Percentiles rank a stretch among this genome's conserved stretches.
These are phyloP conservation scores for Embiotoca jacksoni DNA, from an alignment of 2,113 vertebrate genomes.

Conservation along the genomic window DNA sequence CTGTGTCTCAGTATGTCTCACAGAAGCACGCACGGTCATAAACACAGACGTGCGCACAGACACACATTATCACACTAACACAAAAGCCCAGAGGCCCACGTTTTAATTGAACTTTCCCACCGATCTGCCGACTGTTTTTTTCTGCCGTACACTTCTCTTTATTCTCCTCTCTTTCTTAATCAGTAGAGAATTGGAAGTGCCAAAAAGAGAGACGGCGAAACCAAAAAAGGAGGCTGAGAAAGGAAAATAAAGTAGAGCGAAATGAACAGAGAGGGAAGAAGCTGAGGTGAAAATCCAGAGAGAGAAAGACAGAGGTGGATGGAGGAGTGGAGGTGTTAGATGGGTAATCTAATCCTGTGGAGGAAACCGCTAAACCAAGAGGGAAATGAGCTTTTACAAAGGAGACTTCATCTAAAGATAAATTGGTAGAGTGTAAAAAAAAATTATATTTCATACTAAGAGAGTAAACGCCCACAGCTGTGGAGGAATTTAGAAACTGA, in stretches of 20 bases:
- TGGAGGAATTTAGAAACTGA: conserved; percentile 38
- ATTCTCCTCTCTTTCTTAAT: conserved; percentile 58
- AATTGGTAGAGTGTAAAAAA: conserved; percentile 50
- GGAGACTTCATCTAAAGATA: conserved; percentile 58
- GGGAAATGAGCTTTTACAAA: conserved; percentile 69
- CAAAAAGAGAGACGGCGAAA: conserved; percentile 28
- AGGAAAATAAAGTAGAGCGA: conserved; percentile 18
- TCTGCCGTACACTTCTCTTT: conserved; percentile 17
- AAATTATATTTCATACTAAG: conserved; percentile 34
- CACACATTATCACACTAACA: conserved; percentile 41
- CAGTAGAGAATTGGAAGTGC: conserved; percentile 58
- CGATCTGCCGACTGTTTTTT: conserved; percentile 57
- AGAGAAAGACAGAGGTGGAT: conserved; percentile 36
- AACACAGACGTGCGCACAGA: conserved; percentile 27
- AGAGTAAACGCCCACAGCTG: conserved; percentile 37
- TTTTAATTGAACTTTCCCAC: conserved; percentile 82
- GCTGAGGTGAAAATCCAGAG: conserved; percentile 24
- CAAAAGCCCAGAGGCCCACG: conserved; percentile 65
- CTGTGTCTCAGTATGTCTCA: neutral
- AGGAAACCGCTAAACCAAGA: conserved; percentile 50
- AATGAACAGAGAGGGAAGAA: conserved; percentile 37
- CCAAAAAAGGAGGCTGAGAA: conserved; percentile 22
- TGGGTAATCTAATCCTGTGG: conserved; percentile 64
- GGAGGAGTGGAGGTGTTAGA: conserved; percentile 63
- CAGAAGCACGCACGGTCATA: neutral